phyloP scores from a whole-genome alignment of 2,113 vertebrate species.

The Anser cygnoides region DNA sequence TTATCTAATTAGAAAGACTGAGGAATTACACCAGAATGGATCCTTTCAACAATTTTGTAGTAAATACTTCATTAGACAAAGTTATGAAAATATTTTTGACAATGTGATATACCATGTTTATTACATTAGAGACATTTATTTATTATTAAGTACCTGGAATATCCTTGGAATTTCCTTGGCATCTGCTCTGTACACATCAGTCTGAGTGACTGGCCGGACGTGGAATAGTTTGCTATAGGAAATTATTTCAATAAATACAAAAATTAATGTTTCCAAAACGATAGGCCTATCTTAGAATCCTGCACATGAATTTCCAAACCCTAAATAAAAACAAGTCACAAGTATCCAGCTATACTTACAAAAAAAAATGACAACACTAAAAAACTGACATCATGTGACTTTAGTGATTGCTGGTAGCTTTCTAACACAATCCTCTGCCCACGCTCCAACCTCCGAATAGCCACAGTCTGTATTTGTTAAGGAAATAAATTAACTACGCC shows the following conservation, averaged over 20 bases:
- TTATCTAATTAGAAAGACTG: not conserved
- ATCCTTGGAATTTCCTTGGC: slow-evolving; percentile 98
- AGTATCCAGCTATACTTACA: not conserved
- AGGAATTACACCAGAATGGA: not conserved
- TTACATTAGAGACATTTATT: not conserved
- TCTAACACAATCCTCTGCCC: not conserved
- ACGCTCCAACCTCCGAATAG: not conserved
- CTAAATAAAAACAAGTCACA: not conserved
- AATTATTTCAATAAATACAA: slow-evolving; percentile 52
- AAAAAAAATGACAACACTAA: not conserved
- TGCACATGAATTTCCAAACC: not conserved
- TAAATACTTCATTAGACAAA: not conserved
- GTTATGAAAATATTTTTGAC: not conserved
- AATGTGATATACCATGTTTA: not conserved
- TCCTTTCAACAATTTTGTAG: not conserved
- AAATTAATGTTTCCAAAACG: not conserved
- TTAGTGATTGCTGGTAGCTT: not conserved
- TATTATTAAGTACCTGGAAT: slow-evolving; percentile 87
- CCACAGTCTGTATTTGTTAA: not conserved
- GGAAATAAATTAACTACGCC: not conserved
- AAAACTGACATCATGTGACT: not conserved
- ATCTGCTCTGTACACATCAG: slow-evolving; percentile 97
- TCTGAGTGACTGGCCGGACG: slow-evolving; percentile 96
- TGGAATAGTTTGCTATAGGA: slow-evolving; percentile 94
- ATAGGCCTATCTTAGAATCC: not conserved